These are phyloP conservation scores for Polypedilum vanderplanki DNA, from an alignment of 1,140 invertebrate genomes.

Conservation along the genomic window DNA sequence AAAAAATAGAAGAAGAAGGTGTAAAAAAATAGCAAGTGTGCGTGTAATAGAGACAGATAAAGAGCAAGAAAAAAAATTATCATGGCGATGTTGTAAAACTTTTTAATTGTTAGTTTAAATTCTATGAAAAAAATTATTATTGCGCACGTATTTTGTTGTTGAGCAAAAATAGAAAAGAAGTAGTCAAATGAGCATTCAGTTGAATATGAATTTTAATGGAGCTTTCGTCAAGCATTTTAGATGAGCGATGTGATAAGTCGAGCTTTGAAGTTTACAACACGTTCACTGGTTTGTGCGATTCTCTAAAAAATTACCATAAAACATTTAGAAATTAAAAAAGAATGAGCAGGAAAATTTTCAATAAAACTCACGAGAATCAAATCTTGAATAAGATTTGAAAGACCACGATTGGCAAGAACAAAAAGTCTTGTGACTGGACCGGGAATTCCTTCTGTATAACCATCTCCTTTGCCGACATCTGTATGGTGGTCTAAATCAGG, in stretches of 20 bases:
- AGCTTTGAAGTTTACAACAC: slow-evolving; percentile 85
- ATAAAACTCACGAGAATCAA: slow-evolving; percentile 69
- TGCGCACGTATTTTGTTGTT: not conserved
- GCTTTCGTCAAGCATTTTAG: slow-evolving; percentile 46
- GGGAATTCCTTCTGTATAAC: slow-evolving; percentile 67
- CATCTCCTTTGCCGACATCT: slow-evolving; percentile 49
- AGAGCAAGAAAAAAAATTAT: not conserved
- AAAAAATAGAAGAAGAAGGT: not conserved
- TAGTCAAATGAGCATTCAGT: not conserved
- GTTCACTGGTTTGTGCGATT: slow-evolving; percentile 75
- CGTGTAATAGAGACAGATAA: not conserved
- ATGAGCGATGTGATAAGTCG: slow-evolving; percentile 79
- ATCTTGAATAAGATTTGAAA: slow-evolving; percentile 76
- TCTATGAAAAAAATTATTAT: not conserved
- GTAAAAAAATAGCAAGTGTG: not conserved
- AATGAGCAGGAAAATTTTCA: no score
- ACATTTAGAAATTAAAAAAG: slow-evolving; percentile 28
- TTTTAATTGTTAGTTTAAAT: not conserved
- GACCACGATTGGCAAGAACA: slow-evolving; percentile 73
- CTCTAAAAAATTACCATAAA: slow-evolving; percentile 50
- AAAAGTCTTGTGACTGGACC: slow-evolving; percentile 76
- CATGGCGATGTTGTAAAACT: not conserved
- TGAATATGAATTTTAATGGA: not conserved
- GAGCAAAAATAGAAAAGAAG: not conserved
- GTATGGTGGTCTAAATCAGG: slow-evolving; percentile 45